Conservation (phyloP, 1,140 invertebrate species). For the Drosophila sturtevanti region DNA sequence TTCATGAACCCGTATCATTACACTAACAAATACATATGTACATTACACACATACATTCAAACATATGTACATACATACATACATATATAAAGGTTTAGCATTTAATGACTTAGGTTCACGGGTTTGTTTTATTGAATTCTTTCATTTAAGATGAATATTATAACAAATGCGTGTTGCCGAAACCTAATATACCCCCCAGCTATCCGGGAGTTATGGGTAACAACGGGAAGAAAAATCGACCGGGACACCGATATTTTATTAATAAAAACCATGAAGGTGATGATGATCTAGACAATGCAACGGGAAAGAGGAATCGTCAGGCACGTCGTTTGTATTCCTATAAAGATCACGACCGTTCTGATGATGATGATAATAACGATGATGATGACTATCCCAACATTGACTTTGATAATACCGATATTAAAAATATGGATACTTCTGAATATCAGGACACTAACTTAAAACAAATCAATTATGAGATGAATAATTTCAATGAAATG, state of each 20-base stretch:
- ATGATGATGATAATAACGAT: neutral
- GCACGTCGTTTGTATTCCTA: neutral
- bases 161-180: constrained; percentile 34
- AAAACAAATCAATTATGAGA: constrained; percentile 45
- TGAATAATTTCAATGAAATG: constrained; percentile 46
- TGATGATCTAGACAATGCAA: neutral
- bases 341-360: constrained; percentile 2
- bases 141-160: constrained; percentile 46
- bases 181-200: constrained; percentile 30
- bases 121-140: neutral
- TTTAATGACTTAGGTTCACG: no score
- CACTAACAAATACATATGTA: neutral
- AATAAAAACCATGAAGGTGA: constrained; percentile 15
- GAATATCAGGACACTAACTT: constrained; percentile 6
- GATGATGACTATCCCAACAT: no score
- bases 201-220: constrained; percentile 11
- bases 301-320: constrained; percentile 24
- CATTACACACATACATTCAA: no score
- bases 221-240: constrained; percentile 5
- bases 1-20: neutral
- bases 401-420: neutral
- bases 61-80: no score
- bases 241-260: neutral
- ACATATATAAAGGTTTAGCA: no score
- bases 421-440: neutral